Evolutionary conservation across 2,113 vertebrate genomes (phyloP), one percentile per base, ranked within the genome.

Genomic region (Pterocles gutturalis): DNA sequence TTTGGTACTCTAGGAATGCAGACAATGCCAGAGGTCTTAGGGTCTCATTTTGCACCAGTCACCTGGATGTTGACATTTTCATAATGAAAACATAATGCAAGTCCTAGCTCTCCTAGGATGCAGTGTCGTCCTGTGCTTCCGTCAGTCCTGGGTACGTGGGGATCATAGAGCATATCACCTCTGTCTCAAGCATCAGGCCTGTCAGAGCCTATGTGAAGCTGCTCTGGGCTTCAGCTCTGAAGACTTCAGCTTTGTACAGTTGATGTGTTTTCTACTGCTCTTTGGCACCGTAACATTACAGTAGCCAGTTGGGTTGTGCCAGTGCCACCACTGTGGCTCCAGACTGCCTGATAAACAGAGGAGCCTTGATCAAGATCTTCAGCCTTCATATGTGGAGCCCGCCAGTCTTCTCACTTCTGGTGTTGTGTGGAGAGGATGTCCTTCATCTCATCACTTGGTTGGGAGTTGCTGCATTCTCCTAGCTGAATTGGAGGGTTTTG

Each of bases 61-160:
- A 64, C 24, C 26, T 88, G 45, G 17, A 31, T 94, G 57, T 12
- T 82, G 53, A 2, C 3, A 3, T 81, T 86, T 69, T 72, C 0
- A 0, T 58, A 25, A 17, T 22, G 31, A 53, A 69, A 83, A 36
- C 8, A 1, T 51, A 2, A 10, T 29, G 19, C 33, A 45, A 0
- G 60, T 87, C n/a, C 19, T 46, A 26, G 4, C 16, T 87, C 46
- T 67, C 48, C 33, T 36, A 1, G 18, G 38, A 10, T n/a, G 28
- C 31, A 61, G 22, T 33, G 43, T 7, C 17, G 26, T 87, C 33
- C 9, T 53, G 11, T 83, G 54, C 20, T 43, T 65, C 36, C 25
- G 5, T 43, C 33, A 20, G 20, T 12, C 70, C 16, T 71, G 5
- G 33, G 20, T 26, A 6, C 3, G 3, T 28, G 36, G 29, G 46